Evolutionary conservation across 2,888 invertebrate species (phyloP), one percentile per base, ranked within the genome.

Genomic region (Ferrisia virgata): DNA sequence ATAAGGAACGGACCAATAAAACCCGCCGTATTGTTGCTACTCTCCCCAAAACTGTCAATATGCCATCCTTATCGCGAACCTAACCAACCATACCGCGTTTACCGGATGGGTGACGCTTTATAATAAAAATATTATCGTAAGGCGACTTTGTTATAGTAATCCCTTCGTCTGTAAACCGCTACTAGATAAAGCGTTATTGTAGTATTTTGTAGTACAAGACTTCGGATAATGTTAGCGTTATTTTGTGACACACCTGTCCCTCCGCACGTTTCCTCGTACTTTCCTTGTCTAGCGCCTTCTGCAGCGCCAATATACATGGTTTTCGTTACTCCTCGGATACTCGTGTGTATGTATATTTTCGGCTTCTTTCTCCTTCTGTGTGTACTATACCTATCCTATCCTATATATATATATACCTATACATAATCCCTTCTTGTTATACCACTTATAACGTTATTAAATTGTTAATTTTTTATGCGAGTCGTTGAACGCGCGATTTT

Each of bases 391-490:
- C n/a, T n/a, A n/a, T n/a, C n/a, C n/a, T n/a, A n/a, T n/a, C n/a
- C n/a, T n/a, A n/a, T n/a, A n/a, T n/a, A n/a, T n/a, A n/a, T n/a
- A n/a, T n/a, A n/a, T 28, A 79, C 58, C 80, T 85, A 64, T 79
- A 22, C 39, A 79, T 79, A 79, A 40, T 53, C 69, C 64, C 69
- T 31, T 58, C 83, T 83, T 36, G 69, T 83, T 76, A 72, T 64
- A 58, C 69, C 53, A 84, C 79, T 85, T 85, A 83, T 85, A 85
- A 83, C 79, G 81, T 85, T 85, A 86, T 86, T 85, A 78, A 85
- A 64, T 85, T 86, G 86, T 85, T 86, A 85, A 85, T 25, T 64
- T 40, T 80, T 83, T 80, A 69, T 43, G 80, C 40, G 58, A 43
- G 31, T 81, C 69, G 47, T 40, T 53, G 80, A 39, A 78, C 39